Conservation (phyloP, 2,888 invertebrate genomes). For the Aphodius granarius region DNA sequence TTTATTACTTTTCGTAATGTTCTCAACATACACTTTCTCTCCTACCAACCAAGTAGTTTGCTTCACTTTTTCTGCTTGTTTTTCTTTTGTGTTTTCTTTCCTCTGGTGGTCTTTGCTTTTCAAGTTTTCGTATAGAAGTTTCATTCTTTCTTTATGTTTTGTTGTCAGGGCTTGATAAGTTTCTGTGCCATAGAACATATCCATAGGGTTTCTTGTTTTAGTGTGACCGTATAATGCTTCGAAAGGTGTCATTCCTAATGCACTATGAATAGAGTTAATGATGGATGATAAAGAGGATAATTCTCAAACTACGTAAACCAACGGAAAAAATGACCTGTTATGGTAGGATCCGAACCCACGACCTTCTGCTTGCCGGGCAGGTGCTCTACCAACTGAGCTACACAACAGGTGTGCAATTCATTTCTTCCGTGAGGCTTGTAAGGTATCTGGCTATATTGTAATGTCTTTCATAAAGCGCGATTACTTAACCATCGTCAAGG, state of each 20-base stretch:
- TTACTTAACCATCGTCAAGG: no score
- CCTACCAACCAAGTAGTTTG: conserved; percentile 2
- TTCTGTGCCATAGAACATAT: conserved; percentile 15
- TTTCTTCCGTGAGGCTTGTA: no score
- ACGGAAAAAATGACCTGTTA: no score
- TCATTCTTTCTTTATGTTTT: background rate
- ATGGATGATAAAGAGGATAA: no score
- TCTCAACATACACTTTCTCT: conserved; percentile 6
- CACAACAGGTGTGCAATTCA: no score
- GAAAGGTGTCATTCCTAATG: conserved; percentile 12
- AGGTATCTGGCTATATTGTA: no score
- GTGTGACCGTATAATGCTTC: conserved; percentile 14
- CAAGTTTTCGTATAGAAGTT: background rate
- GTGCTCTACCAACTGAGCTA: no score
- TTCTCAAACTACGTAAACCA: no score
- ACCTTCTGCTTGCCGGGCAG: no score
- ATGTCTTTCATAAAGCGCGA: no score
- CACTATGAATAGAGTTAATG: conserved; percentile 12
- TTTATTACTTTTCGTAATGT: conserved; percentile 7
- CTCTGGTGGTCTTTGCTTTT: background rate
- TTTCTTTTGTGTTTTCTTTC: conserved; percentile 4
- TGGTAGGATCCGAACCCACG: no score
- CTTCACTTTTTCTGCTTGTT: conserved; percentile 2
- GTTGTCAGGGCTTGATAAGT: conserved; percentile 9
- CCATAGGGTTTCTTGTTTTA: conserved; percentile 15